Conservation (phyloP, 2,113 vertebrate species). For the Marmota monax region DNA sequence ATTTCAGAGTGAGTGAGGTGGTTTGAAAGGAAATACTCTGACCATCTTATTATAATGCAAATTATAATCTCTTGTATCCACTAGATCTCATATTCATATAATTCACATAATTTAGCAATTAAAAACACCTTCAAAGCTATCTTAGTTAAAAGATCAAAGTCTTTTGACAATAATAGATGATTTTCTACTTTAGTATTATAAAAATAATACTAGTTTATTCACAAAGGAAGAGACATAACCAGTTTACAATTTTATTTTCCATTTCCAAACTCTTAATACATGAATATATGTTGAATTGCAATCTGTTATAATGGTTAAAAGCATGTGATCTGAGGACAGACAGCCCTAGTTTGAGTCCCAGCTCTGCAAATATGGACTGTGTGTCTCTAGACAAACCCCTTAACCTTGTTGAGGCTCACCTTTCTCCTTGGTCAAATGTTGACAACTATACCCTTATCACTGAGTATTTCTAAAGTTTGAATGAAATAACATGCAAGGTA, state of each 20-base stretch:
- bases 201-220: not conserved
- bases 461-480: not conserved
- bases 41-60: not conserved
- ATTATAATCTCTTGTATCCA: not conserved
- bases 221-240: not conserved
- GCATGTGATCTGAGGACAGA: not conserved
- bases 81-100: not conserved
- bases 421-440: not conserved
- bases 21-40: not conserved
- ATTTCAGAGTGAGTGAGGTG: not conserved
- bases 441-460: not conserved
- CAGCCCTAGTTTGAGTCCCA: not conserved
- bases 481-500: not conserved
- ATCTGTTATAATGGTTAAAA: not conserved
- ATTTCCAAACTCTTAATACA: not conserved
- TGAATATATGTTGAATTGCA: not conserved
- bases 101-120: not conserved
- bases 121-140: slow-evolving; percentile 9
- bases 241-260: not conserved
- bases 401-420: not conserved
- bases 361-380: not conserved
- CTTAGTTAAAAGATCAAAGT: not conserved
- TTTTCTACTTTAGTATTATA: not conserved
- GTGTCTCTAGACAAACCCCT: not conserved
- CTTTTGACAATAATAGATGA: not conserved